Percentiles rank a stretch among this genome's conserved stretches.
Evolutionary conservation across 1,140 invertebrate genomes (phyloP).

Genomic region (Eufriesea mexicana): DNA sequence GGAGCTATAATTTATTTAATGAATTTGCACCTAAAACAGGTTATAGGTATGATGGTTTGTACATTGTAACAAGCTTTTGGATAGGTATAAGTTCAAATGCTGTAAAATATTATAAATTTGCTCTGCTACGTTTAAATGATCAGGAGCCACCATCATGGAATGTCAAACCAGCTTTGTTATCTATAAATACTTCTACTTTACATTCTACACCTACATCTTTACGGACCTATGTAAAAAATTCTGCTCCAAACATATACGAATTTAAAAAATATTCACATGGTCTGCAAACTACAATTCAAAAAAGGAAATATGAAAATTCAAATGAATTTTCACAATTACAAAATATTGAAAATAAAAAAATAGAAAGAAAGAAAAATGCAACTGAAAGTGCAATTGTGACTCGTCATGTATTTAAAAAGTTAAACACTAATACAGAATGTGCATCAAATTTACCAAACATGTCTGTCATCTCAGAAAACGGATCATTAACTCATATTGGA

Average conservation of each 20-base stretch:
- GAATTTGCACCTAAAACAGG: conserved; percentile 78
- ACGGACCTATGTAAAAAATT: background rate
- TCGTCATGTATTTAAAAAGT: conserved; percentile 73
- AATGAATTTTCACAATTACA: background rate
- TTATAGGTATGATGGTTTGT: conserved; percentile 79
- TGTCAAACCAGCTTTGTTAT: background rate
- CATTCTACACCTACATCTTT: background rate
- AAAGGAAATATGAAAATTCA: conserved; percentile 12
- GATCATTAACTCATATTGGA: conserved; percentile 41
- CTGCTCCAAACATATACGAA: conserved; percentile 20
- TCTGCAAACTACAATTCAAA: background rate
- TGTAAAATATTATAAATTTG: conserved; percentile 75
- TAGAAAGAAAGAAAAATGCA: conserved; percentile 29
- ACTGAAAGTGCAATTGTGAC: conserved; percentile 72
- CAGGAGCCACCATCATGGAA: conserved; percentile 69
- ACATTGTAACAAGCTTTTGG: conserved; percentile 74
- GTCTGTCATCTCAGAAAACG: conserved; percentile 34
- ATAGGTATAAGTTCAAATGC: conserved; percentile 66
- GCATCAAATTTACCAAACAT: background rate
- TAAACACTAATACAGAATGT: conserved; percentile 40
- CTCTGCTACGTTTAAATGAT: conserved; percentile 67
- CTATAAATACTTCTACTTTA: background rate
- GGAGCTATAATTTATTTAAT: conserved; percentile 76
- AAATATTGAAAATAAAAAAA: conserved; percentile 45
- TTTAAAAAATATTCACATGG: conserved; percentile 46